These are phyloP conservation scores for Criorhina ranunculi DNA, from an alignment of 2,888 invertebrate genomes.

Conservation along the genomic window DNA sequence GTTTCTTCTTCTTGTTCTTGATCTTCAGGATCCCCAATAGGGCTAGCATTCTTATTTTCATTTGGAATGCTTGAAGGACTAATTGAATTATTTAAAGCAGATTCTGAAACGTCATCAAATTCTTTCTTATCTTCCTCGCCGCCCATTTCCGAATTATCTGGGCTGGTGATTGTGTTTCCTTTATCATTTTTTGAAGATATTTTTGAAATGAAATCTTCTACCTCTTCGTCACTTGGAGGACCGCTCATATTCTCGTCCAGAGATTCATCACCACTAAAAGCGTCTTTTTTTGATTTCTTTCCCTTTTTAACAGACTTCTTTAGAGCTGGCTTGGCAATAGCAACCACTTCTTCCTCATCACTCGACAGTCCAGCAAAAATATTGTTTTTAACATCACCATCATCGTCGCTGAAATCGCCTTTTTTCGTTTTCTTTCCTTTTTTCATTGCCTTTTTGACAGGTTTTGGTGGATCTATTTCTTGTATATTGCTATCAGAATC, in stretches of 20 bases:
- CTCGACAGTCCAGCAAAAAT: slow-evolving; percentile 15
- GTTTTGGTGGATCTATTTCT: slow-evolving; percentile 43
- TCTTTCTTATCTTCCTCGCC: slow-evolving; percentile 79
- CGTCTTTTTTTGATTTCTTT: slow-evolving; percentile 73
- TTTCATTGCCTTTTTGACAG: slow-evolving; percentile 75
- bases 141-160: slow-evolving; percentile 75
- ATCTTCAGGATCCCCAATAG: slow-evolving; percentile 26
- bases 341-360: slow-evolving; percentile 43
- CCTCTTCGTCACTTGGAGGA: slow-evolving; percentile 68
- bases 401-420: slow-evolving; percentile 83
- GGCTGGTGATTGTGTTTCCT: slow-evolving; percentile 2
- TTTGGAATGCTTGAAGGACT: slow-evolving; percentile 28
- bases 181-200: slow-evolving; percentile 82
- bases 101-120: slow-evolving; percentile 83
- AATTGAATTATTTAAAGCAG: slow-evolving; percentile 82
- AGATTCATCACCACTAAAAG: slow-evolving; percentile 77
- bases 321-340: slow-evolving; percentile 47
- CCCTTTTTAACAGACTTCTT: slow-evolving; percentile 83
- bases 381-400: slow-evolving; percentile 22
- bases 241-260: slow-evolving; percentile 76
- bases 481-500: slow-evolving; percentile 75
- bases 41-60: slow-evolving; percentile 10
- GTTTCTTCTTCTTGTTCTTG: slow-evolving; percentile 78
- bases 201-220: slow-evolving; percentile 77
- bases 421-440: slow-evolving; percentile 63